Evolutionary conservation across 2,113 vertebrate genomes (phyloP).

Genomic region (Dipodomys ordii): DNA sequence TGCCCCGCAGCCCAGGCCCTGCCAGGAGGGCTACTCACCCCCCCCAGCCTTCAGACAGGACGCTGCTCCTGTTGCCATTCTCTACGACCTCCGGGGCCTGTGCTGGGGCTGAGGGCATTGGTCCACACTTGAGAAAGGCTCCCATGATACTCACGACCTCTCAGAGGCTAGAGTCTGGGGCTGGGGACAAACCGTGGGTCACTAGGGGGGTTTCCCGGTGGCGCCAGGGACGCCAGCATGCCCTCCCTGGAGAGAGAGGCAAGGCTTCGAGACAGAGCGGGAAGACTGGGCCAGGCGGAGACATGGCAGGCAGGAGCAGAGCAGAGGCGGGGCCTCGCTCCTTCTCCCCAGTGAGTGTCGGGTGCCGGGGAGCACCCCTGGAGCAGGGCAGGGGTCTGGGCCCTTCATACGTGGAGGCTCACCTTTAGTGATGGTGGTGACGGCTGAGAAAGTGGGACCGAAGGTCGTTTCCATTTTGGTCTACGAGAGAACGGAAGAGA

Average conservation of each 20-base stretch:
- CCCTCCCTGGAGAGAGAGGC: neutral
- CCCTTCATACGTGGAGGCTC: conserved; percentile 50
- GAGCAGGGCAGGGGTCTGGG: neutral
- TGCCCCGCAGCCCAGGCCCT: neutral
- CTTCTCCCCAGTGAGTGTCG: neutral
- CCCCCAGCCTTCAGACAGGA: neutral
- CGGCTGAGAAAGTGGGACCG: conserved; percentile 93
- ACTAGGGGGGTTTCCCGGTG: too few species aligned
- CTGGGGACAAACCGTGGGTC: neutral
- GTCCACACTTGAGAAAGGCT: neutral
- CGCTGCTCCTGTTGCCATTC: too few species aligned
- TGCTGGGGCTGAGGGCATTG: too few species aligned
- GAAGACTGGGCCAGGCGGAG: too few species aligned
- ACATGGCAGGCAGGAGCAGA: neutral
- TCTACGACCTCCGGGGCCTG: neutral
- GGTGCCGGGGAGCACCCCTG: neutral
- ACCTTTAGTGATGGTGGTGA: conserved; percentile 96
- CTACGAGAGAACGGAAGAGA: conserved; percentile 82
- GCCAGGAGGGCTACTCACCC: accelerated
- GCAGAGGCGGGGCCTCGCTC: too few species aligned
- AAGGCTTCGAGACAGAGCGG: neutral
- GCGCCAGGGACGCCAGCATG: neutral
- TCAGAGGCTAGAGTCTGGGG: neutral
- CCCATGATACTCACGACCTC: neutral
- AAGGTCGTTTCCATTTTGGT: conserved; percentile 97